Conservation (phyloP, 2,797 vertebrate genomes). For the Gobio occitaniae region DNA sequence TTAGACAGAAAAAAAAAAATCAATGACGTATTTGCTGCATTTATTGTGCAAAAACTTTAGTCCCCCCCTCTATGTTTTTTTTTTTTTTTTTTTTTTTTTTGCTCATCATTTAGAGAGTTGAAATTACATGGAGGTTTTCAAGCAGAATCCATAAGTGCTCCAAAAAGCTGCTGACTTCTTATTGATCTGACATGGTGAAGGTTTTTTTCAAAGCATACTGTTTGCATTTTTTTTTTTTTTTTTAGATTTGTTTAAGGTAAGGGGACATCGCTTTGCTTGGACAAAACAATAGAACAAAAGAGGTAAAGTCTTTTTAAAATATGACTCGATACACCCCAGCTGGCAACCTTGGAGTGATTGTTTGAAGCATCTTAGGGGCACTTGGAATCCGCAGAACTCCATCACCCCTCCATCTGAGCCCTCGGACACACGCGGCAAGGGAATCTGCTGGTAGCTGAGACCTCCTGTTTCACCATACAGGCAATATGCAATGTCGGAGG, state of each 20-base stretch:
- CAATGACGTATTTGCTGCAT: slow-evolving; percentile 79
- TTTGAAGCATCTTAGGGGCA: slow-evolving; percentile 62
- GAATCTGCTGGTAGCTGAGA: slow-evolving; percentile 63
- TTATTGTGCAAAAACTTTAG: slow-evolving; percentile 74
- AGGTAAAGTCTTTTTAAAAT: slow-evolving; percentile 66
- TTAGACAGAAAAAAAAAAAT: slow-evolving; percentile 77
- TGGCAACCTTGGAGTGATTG: slow-evolving; percentile 69
- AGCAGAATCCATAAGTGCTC: slow-evolving; percentile 72
- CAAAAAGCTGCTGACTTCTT: slow-evolving; percentile 71
- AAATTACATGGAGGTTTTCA: slow-evolving; percentile 66
- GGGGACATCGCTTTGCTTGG: slow-evolving; percentile 70
- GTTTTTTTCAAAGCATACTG: slow-evolving; percentile 71
- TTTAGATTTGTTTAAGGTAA: slow-evolving; percentile 74
- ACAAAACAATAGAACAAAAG: slow-evolving; percentile 69
- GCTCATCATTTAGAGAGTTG: slow-evolving; percentile 68
- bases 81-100: slow-evolving; percentile 24
- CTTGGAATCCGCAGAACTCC: slow-evolving; percentile 62
- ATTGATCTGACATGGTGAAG: slow-evolving; percentile 71
- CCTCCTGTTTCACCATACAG: slow-evolving; percentile 55
- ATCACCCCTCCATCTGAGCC: slow-evolving; percentile 66
- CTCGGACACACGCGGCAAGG: slow-evolving; percentile 66
- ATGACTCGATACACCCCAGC: slow-evolving; percentile 62
- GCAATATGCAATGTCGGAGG: slow-evolving; percentile 54
- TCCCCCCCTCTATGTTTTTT: slow-evolving; percentile 67
- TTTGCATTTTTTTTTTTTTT: slow-evolving; percentile 73